These are phyloP conservation scores for Harpalus rufipes DNA, from an alignment of 2,888 invertebrate genomes.

Conservation along the genomic window DNA sequence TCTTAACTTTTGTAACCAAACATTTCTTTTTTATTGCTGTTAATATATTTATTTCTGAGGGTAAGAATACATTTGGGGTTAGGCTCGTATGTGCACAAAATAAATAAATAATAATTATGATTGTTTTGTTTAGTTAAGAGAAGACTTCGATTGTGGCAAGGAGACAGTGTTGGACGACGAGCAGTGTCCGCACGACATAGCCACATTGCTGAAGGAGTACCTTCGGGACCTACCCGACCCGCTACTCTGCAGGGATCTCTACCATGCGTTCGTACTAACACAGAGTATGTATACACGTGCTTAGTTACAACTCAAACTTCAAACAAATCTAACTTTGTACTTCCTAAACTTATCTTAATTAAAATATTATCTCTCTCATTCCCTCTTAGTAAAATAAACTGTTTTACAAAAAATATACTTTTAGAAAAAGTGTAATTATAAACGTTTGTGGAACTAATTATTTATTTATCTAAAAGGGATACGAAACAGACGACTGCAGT, in stretches of 20 bases:
- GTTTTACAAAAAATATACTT: not conserved
- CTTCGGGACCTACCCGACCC: conserved; percentile 96
- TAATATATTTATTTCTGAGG: too few species aligned
- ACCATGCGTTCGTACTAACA: conserved; percentile 93
- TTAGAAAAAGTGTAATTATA: not conserved
- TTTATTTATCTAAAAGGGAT: conserved; percentile 81
- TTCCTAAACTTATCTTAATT: conserved; percentile 18
- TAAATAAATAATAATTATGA: not conserved
- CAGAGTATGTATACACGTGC: conserved; percentile 86
- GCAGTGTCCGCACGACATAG: conserved; percentile 95
- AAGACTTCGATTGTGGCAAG: conserved; percentile 92
- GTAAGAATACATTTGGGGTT: too few species aligned
- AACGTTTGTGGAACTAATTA: not conserved
- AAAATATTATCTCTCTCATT: conserved; percentile 30
- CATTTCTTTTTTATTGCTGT: too few species aligned
- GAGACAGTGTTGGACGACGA: conserved; percentile 86
- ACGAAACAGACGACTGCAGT: conserved; percentile 89
- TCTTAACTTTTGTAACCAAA: too few species aligned
- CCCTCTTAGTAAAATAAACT: not conserved
- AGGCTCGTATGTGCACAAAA: not conserved
- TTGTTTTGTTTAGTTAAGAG: conserved; percentile 84
- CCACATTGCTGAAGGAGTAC: conserved; percentile 95
- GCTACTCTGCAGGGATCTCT: conserved; percentile 92
- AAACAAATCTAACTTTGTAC: not conserved
- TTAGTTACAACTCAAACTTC: not conserved